Evolutionary conservation across 2,888 invertebrate species (phyloP).

Genomic region (Drosophila leonis): DNA sequence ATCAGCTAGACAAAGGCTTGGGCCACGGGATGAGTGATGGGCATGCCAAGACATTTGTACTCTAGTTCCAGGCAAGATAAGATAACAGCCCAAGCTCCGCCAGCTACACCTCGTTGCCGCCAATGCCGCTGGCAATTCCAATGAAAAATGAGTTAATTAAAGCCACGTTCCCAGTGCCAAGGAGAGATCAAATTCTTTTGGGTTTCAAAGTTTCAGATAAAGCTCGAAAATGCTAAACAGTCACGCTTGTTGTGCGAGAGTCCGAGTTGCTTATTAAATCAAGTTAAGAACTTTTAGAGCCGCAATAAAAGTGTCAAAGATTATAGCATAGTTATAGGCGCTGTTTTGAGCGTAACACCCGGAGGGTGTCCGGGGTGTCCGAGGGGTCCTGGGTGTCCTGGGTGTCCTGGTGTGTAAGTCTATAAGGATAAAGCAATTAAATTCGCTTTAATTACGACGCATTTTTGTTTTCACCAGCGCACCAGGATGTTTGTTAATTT

Average conservation of each 20-base stretch:
- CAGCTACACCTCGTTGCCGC: constrained; percentile 7
- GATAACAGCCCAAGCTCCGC: constrained; percentile 56
- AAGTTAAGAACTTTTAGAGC: constrained; percentile 84
- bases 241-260: constrained; percentile 41
- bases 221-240: constrained; percentile 68
- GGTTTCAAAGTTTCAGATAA: constrained; percentile 62
- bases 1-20: constrained; percentile 68
- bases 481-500: constrained; percentile 76
- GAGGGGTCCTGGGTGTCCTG: neutral
- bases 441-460: constrained; percentile 77
- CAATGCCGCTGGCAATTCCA: constrained; percentile 70
- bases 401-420: neutral
- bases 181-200: constrained; percentile 75
- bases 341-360: neutral
- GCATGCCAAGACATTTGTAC: constrained; percentile 45
- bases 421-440: constrained; percentile 73
- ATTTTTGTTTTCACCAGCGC: constrained; percentile 60
- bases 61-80: constrained; percentile 56
- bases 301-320: constrained; percentile 84
- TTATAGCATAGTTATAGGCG: constrained; percentile 80
- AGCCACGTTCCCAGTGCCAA: constrained; percentile 73
- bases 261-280: constrained; percentile 82
- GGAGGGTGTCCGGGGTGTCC: neutral
- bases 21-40: constrained; percentile 68
- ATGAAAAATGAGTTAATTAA: constrained; percentile 85